Conservation (phyloP, 2,113 vertebrate species). For the Oriolus oriolus region DNA sequence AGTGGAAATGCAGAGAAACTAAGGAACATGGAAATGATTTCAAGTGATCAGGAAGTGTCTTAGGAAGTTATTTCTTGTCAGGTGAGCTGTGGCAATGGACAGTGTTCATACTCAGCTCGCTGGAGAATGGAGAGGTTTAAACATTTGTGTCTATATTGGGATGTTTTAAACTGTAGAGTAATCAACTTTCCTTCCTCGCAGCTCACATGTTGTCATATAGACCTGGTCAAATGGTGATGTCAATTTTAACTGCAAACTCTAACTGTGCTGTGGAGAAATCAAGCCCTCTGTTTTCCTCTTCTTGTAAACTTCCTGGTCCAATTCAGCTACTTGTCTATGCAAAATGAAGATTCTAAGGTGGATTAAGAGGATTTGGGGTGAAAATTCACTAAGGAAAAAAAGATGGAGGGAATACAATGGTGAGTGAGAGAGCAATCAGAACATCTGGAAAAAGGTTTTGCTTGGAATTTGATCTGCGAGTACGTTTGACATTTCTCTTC, state of each 20-base stretch:
- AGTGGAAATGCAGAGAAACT: background rate
- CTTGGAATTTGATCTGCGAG: background rate
- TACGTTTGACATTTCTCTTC: background rate
- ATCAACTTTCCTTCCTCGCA: rapidly evolving
- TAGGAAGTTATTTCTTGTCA: background rate
- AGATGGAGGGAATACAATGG: background rate
- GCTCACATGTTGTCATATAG: background rate
- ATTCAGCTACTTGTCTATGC: background rate
- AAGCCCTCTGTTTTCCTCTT: background rate
- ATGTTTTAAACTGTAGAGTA: background rate
- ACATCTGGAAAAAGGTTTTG: background rate
- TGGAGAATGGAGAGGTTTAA: background rate
- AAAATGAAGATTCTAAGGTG: background rate
- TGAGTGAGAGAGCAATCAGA: background rate
- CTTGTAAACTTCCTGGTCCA: background rate
- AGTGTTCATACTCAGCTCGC: background rate
- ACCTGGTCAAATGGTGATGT: background rate
- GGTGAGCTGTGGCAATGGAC: background rate
- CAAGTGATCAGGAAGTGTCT: background rate
- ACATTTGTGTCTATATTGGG: background rate
- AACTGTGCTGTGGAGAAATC: background rate
- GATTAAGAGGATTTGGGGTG: background rate
- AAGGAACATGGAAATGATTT: background rate
- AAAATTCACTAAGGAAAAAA: background rate
- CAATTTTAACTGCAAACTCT: background rate